Evolutionary conservation across 2,888 invertebrate species (phyloP), one percentile per base, ranked within the genome.

Genomic region (Campopleginae sp.): DNA sequence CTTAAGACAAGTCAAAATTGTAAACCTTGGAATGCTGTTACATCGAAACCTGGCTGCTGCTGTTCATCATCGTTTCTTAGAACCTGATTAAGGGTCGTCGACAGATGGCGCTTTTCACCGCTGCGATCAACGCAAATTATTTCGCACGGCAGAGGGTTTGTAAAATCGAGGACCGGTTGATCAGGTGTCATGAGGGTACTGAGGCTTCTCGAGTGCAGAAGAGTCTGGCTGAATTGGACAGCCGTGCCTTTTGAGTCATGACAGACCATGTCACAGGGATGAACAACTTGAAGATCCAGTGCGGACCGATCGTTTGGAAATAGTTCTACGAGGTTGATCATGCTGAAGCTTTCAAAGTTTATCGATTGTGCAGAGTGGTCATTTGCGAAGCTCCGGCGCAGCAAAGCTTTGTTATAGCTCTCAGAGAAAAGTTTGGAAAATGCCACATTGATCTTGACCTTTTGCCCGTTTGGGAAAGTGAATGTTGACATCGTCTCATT

Each of bases 261-360:
- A 78, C 89, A 87, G 63, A 88, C 80, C 88, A 87, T 87, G 78
- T 89, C 88, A 66, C 89, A 88, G 23, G 87, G 89, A 87, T 89
- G 89, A 65, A 85, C 80, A 27, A 89, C 76, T 78, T 87, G 86
- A 27, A 85, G 83, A 74, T 86, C 86, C 68, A 71, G 33, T 48
- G 72, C 38, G 27, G 70, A 70, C 71, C 87, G 84, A 80, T 88
- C 86, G 72, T 84, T 72, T 66, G 85, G 66, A 77, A 83, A 87
- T 33, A 88, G 75, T 65, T 88, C 87, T 17, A 80, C 87, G 65
- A 87, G 86, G 81, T 89, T 88, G 48, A 86, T 81, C 86, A 87
- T 82, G 71, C 86, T 86, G 82, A 87, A 90, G 63, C 88, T 88
- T 79, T 88, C 87, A 7, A 89, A 89, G 82, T 88, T 80, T 3